Evolutionary conservation across 37 sponge, comb jelly and placozoan genomes (phyloP), one percentile per base, ranked within the genome.

Genomic region (Dysidea cf. avara): DNA sequence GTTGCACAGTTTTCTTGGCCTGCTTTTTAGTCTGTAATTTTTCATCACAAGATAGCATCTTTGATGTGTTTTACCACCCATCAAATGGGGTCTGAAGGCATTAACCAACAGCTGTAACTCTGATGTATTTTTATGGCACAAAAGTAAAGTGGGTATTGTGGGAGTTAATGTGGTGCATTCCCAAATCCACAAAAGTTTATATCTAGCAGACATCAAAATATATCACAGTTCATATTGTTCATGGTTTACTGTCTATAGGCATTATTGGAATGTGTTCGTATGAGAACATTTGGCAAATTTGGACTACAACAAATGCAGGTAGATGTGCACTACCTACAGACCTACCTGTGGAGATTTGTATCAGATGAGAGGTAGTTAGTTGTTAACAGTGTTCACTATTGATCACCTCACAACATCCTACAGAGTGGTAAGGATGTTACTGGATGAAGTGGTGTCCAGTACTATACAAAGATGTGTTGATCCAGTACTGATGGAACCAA

Each of bases 261-360:
- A 36, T 75, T 95, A 21, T 62, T 99, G 60, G 99, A 99, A 82
- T 89, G 96, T 76, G 96, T 99, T n/a, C 67, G 99, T 17, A 54
- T 92, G 72, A 50, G 92, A 17, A 99, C 99, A 3, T 99, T 99
- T 81, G 91, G 93, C 18, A 95, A 94, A 74, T 99, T 79, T 81
- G 99, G 99, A 4, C 78, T 99, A 24, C 99, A 99, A 66, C 99
- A 99, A 74, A 85, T 99, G 68, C 99, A 99, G 70, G 93, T 99
- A 2, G 99, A 99, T 55, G 58, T 76, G 22, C 89, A 95, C 80
- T 99, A 99, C 65, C 77, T 99, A 9, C 88, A 95, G 49, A 72
- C 92, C 28, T 92, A 99, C 61, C 80, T 99, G 37, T 99, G 99
- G 99, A 88, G 85, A 66, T 99, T 87, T 79, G 99, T 99, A 18